Conservation (phyloP, 2,113 vertebrate species). For the Acrocephalus kingi region DNA sequence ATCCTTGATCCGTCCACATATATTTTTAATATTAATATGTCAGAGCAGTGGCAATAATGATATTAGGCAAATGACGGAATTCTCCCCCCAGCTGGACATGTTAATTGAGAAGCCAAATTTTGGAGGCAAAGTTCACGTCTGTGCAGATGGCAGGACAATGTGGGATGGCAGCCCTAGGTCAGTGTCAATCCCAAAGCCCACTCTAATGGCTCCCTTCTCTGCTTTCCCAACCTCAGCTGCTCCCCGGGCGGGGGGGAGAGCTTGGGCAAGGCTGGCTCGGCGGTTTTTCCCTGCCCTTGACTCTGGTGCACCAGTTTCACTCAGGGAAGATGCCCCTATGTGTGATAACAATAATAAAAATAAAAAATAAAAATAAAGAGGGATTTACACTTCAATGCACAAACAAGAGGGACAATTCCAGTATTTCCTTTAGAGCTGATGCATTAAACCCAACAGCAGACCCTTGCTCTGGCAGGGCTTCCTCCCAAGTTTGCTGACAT, state of each 20-base stretch:
- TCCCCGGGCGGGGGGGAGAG: conserved; percentile 76
- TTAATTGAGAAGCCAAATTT: conserved; percentile 97
- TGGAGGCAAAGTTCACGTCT: conserved; percentile 91
- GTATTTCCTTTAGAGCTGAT: neutral
- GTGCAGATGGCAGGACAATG: conserved; percentile 96
- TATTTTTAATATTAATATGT: conserved; percentile 89
- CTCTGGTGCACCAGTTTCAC: conserved; percentile 71
- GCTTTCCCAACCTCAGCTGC: conserved; percentile 73
- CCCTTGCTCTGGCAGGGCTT: neutral
- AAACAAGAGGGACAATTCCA: neutral
- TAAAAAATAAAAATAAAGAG: neutral
- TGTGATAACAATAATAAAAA: neutral
- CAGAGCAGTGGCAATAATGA: conserved; percentile 84
- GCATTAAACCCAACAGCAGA: neutral
- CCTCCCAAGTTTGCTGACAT: neutral
- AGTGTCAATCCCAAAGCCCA: conserved; percentile 84
- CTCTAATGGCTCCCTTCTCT: conserved; percentile 85
- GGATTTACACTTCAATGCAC: neutral
- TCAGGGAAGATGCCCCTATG: conserved; percentile 27
- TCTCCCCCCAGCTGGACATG: conserved; percentile 94
- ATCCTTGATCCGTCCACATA: conserved; percentile 74
- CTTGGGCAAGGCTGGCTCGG: conserved; percentile 67
- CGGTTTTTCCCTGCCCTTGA: conserved; percentile 80
- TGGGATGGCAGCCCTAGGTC: conserved; percentile 84
- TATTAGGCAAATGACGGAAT: conserved; percentile 90